A percentile compares a stretch with the other conserved stretches of the same genome.
Evolutionary conservation across 1,140 invertebrate genomes (phyloP).

Genomic region (Trissolcus basalis): DNA sequence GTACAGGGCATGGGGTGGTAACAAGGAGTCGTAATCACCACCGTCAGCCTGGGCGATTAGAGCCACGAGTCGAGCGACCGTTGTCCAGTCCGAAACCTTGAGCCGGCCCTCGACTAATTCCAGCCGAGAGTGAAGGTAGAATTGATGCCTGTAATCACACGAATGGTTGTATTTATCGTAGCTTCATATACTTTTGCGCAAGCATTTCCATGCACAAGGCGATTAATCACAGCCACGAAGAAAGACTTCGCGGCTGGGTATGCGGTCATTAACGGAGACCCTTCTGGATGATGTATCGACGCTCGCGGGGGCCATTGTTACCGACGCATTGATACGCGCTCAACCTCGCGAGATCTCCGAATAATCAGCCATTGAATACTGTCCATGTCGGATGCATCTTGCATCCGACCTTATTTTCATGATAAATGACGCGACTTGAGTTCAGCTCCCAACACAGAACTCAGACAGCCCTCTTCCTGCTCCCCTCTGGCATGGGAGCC

Average conservation of each 20-base stretch:
- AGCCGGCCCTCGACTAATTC: slow-evolving; percentile 85
- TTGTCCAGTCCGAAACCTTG: slow-evolving; percentile 81
- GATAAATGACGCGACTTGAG: too few species aligned
- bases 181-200: slow-evolving; percentile 11
- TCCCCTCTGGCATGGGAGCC: too few species aligned
- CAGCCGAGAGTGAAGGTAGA: slow-evolving; percentile 87
- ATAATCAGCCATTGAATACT: too few species aligned
- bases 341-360: too few species aligned
- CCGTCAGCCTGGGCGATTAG: slow-evolving; percentile 85
- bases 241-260: slow-evolving; percentile 10
- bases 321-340: too few species aligned
- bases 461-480: too few species aligned
- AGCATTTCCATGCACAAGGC: slow-evolving; percentile 20
- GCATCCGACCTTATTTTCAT: too few species aligned
- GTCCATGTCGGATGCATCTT: too few species aligned
- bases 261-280: neutral
- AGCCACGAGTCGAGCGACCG: slow-evolving; percentile 84
- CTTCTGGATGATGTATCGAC: neutral
- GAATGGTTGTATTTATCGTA: slow-evolving; percentile 29
- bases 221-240: slow-evolving; percentile 27
- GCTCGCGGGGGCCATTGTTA: too few species aligned
- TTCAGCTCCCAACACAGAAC: too few species aligned
- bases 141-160: slow-evolving; percentile 82
- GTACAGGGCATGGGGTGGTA: slow-evolving; percentile 79
- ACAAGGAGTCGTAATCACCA: slow-evolving; percentile 81